Evolutionary conservation across 92 coral and sea anemone species (phyloP).

Genomic region (Heteractis magnifica): DNA sequence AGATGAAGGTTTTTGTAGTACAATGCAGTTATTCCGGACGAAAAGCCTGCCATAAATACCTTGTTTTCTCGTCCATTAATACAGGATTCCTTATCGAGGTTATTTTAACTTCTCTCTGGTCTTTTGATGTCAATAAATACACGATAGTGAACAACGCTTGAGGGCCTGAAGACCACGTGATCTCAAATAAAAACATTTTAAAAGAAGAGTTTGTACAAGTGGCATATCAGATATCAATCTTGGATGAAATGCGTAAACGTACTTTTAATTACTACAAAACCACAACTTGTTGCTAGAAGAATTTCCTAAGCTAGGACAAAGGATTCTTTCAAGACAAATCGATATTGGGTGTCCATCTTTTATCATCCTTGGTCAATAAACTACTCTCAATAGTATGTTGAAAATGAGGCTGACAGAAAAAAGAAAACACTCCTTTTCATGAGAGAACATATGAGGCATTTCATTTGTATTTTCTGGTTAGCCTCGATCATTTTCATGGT

Average conservation of each 20-base stretch:
- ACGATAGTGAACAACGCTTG: background rate
- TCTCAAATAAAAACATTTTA: background rate
- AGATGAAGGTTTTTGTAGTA: background rate
- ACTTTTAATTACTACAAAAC: background rate
- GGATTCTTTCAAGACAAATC: too few species aligned
- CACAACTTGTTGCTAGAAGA: constrained; percentile 1
- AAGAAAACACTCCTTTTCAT: too few species aligned
- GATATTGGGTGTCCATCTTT: too few species aligned
- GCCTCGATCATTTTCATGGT: too few species aligned
- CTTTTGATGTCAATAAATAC: background rate
- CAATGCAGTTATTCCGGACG: background rate
- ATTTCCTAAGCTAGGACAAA: background rate
- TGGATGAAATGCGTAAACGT: background rate
- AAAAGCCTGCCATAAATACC: background rate
- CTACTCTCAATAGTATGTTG: too few species aligned
- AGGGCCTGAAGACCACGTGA: constrained; percentile 1
- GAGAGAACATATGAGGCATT: too few species aligned
- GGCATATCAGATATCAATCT: constrained; percentile 1
- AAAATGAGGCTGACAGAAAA: too few species aligned
- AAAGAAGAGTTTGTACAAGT: background rate
- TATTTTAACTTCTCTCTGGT: background rate
- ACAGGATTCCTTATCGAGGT: background rate
- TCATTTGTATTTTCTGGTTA: background rate
- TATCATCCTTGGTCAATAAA: too few species aligned
- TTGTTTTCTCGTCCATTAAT: background rate